A percentile compares a stretch with the other conserved stretches of the same genome.
Evolutionary conservation across 2,888 invertebrate genomes (phyloP).

Genomic region (Sesia bembeciformis): DNA sequence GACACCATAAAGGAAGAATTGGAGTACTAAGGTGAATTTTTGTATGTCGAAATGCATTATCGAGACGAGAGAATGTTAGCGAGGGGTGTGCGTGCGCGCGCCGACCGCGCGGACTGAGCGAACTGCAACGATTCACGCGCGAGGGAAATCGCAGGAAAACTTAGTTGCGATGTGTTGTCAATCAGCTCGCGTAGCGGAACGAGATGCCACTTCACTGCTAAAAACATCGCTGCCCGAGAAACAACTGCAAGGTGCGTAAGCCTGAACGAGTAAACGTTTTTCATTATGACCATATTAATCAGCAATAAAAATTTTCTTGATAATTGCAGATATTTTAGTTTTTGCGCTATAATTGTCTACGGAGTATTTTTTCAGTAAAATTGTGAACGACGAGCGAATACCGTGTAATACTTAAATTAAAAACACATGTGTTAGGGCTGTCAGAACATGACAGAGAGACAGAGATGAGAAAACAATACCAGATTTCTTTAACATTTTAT

Average conservation of each 20-base stretch:
- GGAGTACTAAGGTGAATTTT: conserved; percentile 31
- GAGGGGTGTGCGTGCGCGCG: conserved; percentile 38
- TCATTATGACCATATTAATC: no score
- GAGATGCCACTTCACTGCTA: conserved; percentile 19
- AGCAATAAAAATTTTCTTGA: no score
- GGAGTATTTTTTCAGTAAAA: no score
- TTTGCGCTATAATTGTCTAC: no score
- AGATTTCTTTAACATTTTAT: no score
- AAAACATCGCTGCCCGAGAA: background rate
- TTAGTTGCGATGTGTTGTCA: conserved; percentile 26
- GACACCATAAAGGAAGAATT: conserved; percentile 38
- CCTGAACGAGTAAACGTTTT: no score
- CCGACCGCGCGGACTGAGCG: conserved; percentile 38
- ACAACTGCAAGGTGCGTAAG: background rate
- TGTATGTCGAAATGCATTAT: conserved; percentile 70
- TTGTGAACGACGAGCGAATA: no score
- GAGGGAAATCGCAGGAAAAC: conserved; percentile 65
- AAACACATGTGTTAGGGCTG: no score
- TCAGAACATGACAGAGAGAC: no score
- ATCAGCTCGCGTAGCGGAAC: conserved; percentile 42
- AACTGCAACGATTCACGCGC: conserved; percentile 21
- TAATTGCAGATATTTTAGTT: no score
- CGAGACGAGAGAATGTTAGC: conserved; percentile 19
- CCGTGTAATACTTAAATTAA: no score
- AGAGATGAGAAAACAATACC: no score